A percentile compares a stretch with the other conserved stretches of the same genome.
Conservation (phyloP, 2,888 invertebrate species). For the Spilarctia lutea region DNA sequence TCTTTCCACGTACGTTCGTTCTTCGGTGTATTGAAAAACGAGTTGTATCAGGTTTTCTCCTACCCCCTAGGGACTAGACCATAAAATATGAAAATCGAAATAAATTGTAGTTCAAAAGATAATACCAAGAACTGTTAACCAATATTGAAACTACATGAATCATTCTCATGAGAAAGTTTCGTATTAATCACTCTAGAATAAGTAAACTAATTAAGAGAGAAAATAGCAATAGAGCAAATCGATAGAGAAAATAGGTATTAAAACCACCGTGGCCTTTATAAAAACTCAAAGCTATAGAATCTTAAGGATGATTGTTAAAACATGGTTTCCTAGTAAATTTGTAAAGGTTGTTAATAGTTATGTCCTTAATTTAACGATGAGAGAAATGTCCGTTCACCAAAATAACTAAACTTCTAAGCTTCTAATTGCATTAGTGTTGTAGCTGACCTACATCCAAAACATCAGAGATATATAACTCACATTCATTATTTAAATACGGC, state of each 20-base stretch:
- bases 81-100: too few relatives aligned
- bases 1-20: neutral
- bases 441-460: constrained; percentile 7
- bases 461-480: constrained; percentile 10
- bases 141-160: too few relatives aligned
- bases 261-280: neutral
- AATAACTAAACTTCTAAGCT: neutral
- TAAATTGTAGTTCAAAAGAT: too few relatives aligned
- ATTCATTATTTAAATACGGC: constrained; percentile 23
- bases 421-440: neutral
- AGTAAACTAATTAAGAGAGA: too few relatives aligned
- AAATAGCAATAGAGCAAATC: neutral
- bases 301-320: neutral
- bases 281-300: neutral
- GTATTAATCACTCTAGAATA: too few relatives aligned
- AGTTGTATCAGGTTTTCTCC: neutral
- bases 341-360: neutral
- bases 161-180: too few relatives aligned
- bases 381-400: neutral
- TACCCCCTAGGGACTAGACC: neutral
- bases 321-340: neutral
- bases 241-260: neutral
- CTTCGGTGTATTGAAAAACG: neutral
- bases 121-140: too few relatives aligned
- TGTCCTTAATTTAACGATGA: neutral